Percentiles rank a stretch among this genome's conserved stretches.
phyloP scores from a whole-genome alignment of 1,140 invertebrate genomes.

The Procambarus virginalis region DNA sequence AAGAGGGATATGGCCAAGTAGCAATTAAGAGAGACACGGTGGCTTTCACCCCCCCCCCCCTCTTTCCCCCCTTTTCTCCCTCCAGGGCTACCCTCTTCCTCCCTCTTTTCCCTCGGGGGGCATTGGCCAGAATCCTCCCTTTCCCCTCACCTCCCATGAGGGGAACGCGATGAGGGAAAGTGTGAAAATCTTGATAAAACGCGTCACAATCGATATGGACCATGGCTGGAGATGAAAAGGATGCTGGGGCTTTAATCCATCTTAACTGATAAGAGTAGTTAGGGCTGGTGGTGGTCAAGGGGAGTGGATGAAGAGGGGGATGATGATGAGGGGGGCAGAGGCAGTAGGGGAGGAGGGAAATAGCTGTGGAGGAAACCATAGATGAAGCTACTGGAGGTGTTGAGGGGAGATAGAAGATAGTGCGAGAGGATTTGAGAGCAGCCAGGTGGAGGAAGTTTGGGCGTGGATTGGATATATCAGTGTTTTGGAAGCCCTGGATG shows the following conservation, averaged over 20 bases:
- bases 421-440: not conserved
- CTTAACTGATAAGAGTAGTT: conserved; percentile 50
- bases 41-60: too few relatives aligned
- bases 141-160: not conserved
- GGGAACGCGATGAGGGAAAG: conserved; percentile 30
- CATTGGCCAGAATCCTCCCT: not conserved
- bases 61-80: too few relatives aligned
- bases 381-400: not conserved
- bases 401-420: not conserved
- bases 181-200: conserved; percentile 66
- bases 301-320: not conserved
- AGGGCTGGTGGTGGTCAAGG: not conserved
- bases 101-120: not conserved
- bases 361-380: too few relatives aligned
- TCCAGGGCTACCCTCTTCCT: too few relatives aligned
- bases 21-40: conserved; percentile 17
- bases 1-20: not conserved
- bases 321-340: not conserved
- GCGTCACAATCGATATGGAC: conserved; percentile 47
- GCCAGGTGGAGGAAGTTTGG: not conserved
- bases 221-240: conserved; percentile 34
- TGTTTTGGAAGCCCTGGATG: not conserved
- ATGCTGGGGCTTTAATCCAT: conserved; percentile 40
- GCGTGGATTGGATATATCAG: not conserved
- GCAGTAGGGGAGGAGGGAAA: not conserved